Evolutionary conservation across 2,113 vertebrate species (phyloP), one percentile per base, ranked within the genome.

Genomic region (Tursiops truncatus): DNA sequence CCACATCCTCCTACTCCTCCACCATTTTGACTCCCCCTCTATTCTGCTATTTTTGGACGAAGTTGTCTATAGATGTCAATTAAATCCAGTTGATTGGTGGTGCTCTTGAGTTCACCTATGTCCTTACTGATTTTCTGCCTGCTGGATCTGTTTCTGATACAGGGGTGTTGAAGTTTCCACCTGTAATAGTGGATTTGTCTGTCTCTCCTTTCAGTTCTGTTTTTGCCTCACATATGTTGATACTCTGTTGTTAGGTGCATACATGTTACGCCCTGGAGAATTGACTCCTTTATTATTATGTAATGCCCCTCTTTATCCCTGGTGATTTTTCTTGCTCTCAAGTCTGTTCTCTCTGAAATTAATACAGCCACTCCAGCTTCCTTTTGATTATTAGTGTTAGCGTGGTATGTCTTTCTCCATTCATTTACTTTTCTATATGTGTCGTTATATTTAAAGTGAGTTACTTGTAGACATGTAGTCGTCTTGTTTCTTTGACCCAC

Each of bases 61-160:
- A 71, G 56, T n/a, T 38, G 36, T 70, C 15, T 65, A 12, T 44
- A 95, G 89, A 81, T 80, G 65, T 21, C 94, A 95, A 38, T 94
- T 79, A 80, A 31, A 70, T 50, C 8, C 84, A 71, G 23, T 38
- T 71, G 74, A 88, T 71, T 23, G 77, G 82, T 90, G 67, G n/a
- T 73, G 67, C n/a, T 74, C 31, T 73, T 82, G n/a, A 63, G 44
- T 73, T 95, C n/a, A 87, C 13, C 44, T 47, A 15, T 68, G 76
- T 70, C 25, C 65, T 88, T 94, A 80, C 38, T 65, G 65, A 81
- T 92, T 92, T 95, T 95, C 74, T 58, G 74, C 56, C 28, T 87
- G 65, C 56, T 87, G 41, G 21, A 79, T 87, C n/a, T 92, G 56
- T 95, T 91, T 92, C 89, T 65, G n/a, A 73, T 53, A 80, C 20